phyloP scores from a whole-genome alignment of 2,888 invertebrate species.

The Diarsia mendica region DNA sequence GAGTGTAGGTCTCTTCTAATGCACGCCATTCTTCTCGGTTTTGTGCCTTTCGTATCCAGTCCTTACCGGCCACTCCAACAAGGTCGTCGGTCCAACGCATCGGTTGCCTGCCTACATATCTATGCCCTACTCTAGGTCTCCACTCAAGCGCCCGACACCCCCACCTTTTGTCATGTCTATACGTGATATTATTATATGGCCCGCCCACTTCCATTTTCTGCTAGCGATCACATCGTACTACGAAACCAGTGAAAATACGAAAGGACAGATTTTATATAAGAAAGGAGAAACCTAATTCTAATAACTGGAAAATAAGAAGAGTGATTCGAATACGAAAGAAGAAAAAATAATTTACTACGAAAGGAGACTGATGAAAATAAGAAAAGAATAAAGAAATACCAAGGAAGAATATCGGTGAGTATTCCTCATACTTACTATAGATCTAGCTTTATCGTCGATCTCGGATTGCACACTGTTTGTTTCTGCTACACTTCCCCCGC shows the following conservation, averaged over 20 bases:
- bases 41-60: too few relatives aligned
- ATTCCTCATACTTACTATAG: slow-evolving; percentile 81
- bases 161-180: too few relatives aligned
- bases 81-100: too few relatives aligned
- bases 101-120: too few relatives aligned
- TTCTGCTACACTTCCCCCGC: slow-evolving; percentile 95
- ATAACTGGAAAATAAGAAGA: neutral
- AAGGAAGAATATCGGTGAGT: neutral
- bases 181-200: too few relatives aligned
- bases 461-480: slow-evolving; percentile 96
- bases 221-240: too few relatives aligned
- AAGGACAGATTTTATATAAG: neutral
- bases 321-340: neutral
- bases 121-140: too few relatives aligned
- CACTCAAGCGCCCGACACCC: too few relatives aligned
- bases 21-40: too few relatives aligned
- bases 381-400: neutral
- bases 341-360: neutral
- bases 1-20: too few relatives aligned
- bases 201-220: too few relatives aligned
- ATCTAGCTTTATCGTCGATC: slow-evolving; percentile 92
- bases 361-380: neutral
- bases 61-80: too few relatives aligned
- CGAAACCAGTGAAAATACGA: neutral
- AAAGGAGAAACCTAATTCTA: neutral